Percentiles rank a stretch among this genome's conserved stretches.
Evolutionary conservation across 2,113 vertebrate species (phyloP).

Genomic region (Xerus inauris): DNA sequence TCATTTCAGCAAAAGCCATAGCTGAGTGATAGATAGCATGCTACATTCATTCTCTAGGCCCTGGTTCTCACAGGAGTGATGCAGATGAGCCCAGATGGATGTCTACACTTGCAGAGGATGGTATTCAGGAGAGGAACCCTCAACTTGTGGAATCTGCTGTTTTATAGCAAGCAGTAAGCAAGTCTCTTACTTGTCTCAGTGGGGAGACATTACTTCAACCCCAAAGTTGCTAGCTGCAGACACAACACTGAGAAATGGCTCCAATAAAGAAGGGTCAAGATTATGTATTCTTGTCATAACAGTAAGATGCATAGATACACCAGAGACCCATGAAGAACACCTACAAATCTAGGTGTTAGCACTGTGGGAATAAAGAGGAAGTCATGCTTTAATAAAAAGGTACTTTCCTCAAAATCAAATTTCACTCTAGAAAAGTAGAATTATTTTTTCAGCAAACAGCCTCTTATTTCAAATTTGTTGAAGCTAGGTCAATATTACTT

Average conservation of each 20-base stretch:
- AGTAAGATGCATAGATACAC: too few relatives aligned
- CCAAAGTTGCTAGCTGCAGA: not conserved
- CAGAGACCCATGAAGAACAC: not conserved
- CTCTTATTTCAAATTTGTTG: not conserved
- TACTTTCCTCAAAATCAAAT: not conserved
- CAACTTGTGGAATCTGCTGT: not conserved
- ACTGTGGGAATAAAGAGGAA: not conserved
- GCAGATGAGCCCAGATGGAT: not conserved
- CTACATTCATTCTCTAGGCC: not conserved
- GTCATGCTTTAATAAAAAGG: not conserved
- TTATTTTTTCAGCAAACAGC: not conserved
- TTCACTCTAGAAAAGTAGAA: not conserved
- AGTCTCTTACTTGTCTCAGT: not conserved
- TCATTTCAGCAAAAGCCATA: not conserved
- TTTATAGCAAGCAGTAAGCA: not conserved
- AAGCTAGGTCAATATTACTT: not conserved
- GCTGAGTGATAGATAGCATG: not conserved
- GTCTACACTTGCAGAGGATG: not conserved
- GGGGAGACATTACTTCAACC: not conserved
- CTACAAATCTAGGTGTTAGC: not conserved
- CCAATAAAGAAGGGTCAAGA: not conserved
- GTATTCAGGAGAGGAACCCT: not conserved
- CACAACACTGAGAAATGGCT: not conserved
- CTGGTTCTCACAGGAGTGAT: not conserved
- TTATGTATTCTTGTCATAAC: not conserved